Base-by-base conservation (phyloP, 2,113 vertebrate species). In the Taurulus bubalis region DNA sequence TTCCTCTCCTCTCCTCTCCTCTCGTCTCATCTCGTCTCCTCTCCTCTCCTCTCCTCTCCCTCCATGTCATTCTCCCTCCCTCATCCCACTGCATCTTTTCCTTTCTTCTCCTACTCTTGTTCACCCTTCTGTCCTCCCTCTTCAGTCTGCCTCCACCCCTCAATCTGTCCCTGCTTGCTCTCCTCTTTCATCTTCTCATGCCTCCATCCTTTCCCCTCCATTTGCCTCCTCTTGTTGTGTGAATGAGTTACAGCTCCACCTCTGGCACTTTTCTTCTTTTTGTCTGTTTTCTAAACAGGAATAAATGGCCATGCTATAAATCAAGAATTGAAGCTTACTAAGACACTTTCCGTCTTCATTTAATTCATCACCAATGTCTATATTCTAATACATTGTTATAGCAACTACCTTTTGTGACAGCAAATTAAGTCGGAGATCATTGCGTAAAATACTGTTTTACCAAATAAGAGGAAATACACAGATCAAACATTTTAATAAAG, bases 191-290 rank as follows among this genome's bases (percentile, higher is more conserved):
- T 40, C 45, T 74, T 65, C 30, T 80, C 8, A 26, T 76, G 30
- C 45, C 65, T 55, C 4, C 20, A 30, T 10, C 45, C 16, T 4
- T 6, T 24, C 28, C 42, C 10, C 38, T 64, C 6, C 65, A 32
- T 65, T 68, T 60, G 16, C 47, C 5, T 68, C 22, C 15, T 47
- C 68, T 45, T 32, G 64, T 51, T 64, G 60, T 77, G 28, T 12
- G 58, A 53, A 62, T 64, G 42, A 85, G 49, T 77, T 85, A 70
- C 36, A 66, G 68, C 62, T 45, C 4, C 36, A 30, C 20, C 28
- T 55, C 38, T 12, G 26, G 28, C 51, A 24, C 55, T 42, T 71
- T 56, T 72, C 8, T 49, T 58, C 15, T 42, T 42, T 58, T n/a
- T 26, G 65, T 38, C 8, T 55, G 56, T 75, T 71, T 51, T 53